Conservation (phyloP, 2,888 invertebrate species). For the Panzeria rudis region DNA sequence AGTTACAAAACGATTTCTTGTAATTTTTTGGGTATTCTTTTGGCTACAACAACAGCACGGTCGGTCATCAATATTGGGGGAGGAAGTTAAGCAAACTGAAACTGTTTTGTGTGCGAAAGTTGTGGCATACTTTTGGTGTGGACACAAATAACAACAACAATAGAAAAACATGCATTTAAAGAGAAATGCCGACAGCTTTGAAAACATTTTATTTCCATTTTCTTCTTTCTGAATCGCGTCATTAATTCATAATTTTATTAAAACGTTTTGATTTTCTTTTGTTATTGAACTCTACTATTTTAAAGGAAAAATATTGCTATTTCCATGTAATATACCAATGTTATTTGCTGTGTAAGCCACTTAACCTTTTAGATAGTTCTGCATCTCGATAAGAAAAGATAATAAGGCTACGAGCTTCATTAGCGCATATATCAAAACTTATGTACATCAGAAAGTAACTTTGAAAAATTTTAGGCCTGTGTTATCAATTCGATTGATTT, state of each 20-base stretch:
- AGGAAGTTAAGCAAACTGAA: conserved; percentile 43
- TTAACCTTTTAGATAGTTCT: too few species aligned
- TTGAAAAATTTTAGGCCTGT: too few species aligned
- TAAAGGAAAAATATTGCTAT: not conserved
- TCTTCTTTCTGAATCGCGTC: conserved; percentile 11
- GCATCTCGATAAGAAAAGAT: too few species aligned
- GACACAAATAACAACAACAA: conserved; percentile 39
- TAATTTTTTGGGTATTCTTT: conserved; percentile 35
- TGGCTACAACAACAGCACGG: not conserved
- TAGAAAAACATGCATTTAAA: conserved; percentile 16
- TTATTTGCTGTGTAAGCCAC: not conserved
- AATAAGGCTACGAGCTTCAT: too few species aligned
- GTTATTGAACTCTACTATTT: conserved; percentile 1
- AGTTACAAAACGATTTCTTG: not conserved
- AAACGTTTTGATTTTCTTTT: conserved; percentile 2
- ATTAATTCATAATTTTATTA: conserved; percentile 66
- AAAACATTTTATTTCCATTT: not conserved
- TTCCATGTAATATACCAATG: not conserved
- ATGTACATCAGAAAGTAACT: too few species aligned
- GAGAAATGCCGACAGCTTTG: conserved; percentile 59
- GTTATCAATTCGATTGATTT: too few species aligned
- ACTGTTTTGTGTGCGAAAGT: conserved; percentile 66
- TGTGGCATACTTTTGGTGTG: conserved; percentile 69
- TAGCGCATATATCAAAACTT: too few species aligned
- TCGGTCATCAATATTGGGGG: conserved; percentile 24